A percentile compares a stretch with the other conserved stretches of the same genome.
phyloP scores from a whole-genome alignment of 2,888 invertebrate species.

The Tipula lateralis region DNA sequence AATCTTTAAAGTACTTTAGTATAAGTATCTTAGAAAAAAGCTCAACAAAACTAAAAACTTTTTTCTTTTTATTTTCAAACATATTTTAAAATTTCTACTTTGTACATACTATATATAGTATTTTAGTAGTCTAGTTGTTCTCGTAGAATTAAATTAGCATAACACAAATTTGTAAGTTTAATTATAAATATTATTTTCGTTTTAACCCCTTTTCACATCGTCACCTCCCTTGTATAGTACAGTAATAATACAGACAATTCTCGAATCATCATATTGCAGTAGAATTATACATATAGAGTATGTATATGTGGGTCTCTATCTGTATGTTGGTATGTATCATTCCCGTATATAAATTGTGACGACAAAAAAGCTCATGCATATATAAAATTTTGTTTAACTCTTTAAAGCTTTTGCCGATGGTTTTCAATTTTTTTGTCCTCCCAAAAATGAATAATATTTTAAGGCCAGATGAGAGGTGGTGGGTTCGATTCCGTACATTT shows the following conservation, averaged over 20 bases:
- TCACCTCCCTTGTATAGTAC: not conserved
- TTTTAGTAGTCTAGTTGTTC: not conserved
- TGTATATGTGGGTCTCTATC: not conserved
- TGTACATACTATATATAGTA: not conserved
- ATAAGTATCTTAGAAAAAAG: constrained; percentile 3
- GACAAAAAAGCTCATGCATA: not conserved
- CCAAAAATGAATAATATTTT: not conserved
- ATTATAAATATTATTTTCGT: not conserved
- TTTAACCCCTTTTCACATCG: not conserved
- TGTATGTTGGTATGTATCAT: not conserved
- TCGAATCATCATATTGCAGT: constrained; percentile 11
- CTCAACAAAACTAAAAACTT: not conserved
- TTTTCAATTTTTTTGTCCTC: not conserved
- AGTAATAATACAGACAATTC: not conserved
- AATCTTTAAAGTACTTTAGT: not conserved
- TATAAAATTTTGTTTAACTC: not conserved
- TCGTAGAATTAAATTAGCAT: not conserved
- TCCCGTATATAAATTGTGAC: not conserved
- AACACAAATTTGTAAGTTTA: constrained; percentile 19
- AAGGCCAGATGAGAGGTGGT: too few species aligned
- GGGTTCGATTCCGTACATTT: not conserved
- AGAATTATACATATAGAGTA: not conserved
- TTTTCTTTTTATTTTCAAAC: not conserved
- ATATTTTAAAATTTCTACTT: not conserved
- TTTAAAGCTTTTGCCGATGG: not conserved